phyloP scores from a whole-genome alignment of 2,113 vertebrate species.

The Telmatochromis brachygnathus region DNA sequence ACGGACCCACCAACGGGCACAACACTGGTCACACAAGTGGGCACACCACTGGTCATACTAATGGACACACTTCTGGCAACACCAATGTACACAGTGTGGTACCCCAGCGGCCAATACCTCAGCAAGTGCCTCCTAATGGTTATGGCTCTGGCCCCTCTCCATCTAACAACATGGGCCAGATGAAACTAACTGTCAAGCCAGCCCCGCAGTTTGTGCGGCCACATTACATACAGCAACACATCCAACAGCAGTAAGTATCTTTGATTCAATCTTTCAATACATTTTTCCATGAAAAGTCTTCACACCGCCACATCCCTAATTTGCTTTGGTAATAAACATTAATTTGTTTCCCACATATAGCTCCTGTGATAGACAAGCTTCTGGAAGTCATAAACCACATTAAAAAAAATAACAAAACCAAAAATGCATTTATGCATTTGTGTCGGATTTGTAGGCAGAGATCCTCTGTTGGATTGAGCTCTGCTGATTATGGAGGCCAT shows the following conservation, averaged over 20 bases:
- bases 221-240: conserved; percentile 80
- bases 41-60: conserved; percentile 66
- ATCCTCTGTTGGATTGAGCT: neutral
- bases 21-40: conserved; percentile 62
- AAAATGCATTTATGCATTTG: neutral
- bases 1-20: conserved; percentile 66
- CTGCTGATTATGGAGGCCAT: neutral
- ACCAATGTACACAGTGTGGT: conserved; percentile 54
- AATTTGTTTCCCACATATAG: neutral
- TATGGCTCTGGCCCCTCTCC: conserved; percentile 61
- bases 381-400: neutral
- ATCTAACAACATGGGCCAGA: conserved; percentile 72
- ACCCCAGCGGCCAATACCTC: conserved; percentile 79
- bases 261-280: neutral
- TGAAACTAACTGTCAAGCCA: conserved; percentile 88
- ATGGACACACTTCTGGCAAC: conserved; percentile 41
- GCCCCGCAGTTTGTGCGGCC: conserved; percentile 73
- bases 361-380: neutral
- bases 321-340: neutral
- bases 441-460: neutral
- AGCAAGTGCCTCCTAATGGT: conserved; percentile 70
- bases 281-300: neutral
- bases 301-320: neutral
- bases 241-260: conserved; percentile 88
- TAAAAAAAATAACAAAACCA: neutral